A percentile compares a stretch with the other conserved stretches of the same genome.
These are phyloP conservation scores for Phylloscopus whistleri DNA, from an alignment of 2,113 vertebrate genomes.

Conservation along the genomic window DNA sequence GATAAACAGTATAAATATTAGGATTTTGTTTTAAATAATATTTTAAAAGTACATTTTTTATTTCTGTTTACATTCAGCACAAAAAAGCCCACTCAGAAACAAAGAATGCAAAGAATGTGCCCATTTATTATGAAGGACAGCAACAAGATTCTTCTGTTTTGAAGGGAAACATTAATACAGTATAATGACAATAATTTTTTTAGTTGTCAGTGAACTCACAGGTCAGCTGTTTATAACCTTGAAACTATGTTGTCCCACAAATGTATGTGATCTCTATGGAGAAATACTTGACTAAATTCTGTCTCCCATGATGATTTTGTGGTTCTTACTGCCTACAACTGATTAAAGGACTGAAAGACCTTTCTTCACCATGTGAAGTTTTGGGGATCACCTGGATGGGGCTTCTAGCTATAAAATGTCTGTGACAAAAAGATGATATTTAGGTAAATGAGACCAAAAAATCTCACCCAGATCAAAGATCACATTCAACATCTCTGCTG, in stretches of 20 bases:
- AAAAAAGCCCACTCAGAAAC: background rate
- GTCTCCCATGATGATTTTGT: background rate
- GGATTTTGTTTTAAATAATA: background rate
- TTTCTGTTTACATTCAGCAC: background rate
- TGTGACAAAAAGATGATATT: background rate
- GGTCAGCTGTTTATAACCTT: background rate
- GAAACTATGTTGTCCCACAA: background rate
- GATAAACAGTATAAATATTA: background rate
- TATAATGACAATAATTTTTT: background rate
- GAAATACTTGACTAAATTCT: background rate
- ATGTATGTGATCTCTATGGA: background rate
- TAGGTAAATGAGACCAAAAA: background rate
- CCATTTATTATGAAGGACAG: background rate
- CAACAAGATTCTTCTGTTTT: background rate
- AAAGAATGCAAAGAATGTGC: background rate
- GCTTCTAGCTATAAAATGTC: background rate
- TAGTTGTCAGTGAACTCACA: background rate
- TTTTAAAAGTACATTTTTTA: background rate
- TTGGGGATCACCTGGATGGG: background rate
- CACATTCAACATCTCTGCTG: background rate
- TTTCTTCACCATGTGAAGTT: background rate
- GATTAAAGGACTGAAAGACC: too few species aligned
- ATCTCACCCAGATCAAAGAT: background rate
- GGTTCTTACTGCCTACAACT: background rate
- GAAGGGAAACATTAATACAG: background rate